Base-by-base conservation (phyloP, 2,888 invertebrate species). In the Drosophila paramelanica region DNA sequence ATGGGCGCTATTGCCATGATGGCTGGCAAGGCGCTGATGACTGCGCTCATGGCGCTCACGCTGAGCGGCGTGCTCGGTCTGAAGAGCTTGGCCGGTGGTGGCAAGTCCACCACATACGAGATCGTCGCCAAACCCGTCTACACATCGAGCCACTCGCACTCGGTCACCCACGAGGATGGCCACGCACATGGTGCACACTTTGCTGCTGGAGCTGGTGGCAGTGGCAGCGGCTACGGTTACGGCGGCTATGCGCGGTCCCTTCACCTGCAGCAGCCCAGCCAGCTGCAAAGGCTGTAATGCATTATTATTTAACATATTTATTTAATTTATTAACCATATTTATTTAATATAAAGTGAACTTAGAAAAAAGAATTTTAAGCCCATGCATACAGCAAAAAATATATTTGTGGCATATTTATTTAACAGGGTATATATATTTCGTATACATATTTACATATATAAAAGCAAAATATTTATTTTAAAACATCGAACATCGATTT, bases 21-120 rank as follows among this genome's bases (percentile, higher is more conserved):
- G 39, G 97, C 97, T 8, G 97, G 97, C 10, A 97, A 97, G 91
- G 97, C 97, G 0, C 90, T 97, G 17, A 96, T 97, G 95, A 96
- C 96, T 0, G 96, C 96, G 1, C 90, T 97, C 60, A 95, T 97
- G 94, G 96, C 97, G 0, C 93, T 97, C 0, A 94, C 96, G 76
- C 92, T 97, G 0, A 96, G 97, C 0, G 95, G 95, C 0, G 95
- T 96, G 69, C 94, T 96, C 60, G 96, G 96, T 0, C 92, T 97
- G 61, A 96, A 96, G 87, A 94, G 95, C 0, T 91, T 96, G 17
- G 94, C 95, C 2, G 92, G 94, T 1, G 94, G 36, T 1, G 94
- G 95, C 70, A 95, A 95, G 87, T 94, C 95, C 10, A 96, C 96
- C 8, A 96, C 96, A 0, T 97, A 97, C 89, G 97, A 97, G 92